These are phyloP conservation scores for Pipistrellus nathusii DNA, from an alignment of 2,797 vertebrate species.

Conservation along the genomic window DNA sequence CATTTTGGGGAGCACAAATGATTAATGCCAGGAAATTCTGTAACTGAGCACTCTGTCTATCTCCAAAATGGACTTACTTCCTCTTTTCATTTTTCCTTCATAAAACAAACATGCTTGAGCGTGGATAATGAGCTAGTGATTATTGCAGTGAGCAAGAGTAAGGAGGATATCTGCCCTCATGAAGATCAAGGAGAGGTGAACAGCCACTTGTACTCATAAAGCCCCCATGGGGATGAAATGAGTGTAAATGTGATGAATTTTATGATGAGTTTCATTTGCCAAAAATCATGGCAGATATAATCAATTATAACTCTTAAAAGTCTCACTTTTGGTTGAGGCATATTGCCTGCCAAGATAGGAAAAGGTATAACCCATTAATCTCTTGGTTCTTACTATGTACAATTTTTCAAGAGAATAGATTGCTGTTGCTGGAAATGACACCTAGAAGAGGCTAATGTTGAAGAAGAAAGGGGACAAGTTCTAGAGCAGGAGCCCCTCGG, in stretches of 20 bases:
- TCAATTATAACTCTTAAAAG: not conserved
- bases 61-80: not conserved
- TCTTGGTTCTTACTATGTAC: not conserved
- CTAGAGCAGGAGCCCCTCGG: not conserved
- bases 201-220: not conserved
- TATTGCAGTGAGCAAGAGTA: not conserved
- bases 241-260: not conserved
- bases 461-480: not conserved
- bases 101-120: not conserved
- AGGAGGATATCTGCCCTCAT: not conserved
- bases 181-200: not conserved
- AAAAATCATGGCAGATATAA: not conserved
- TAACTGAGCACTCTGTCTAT: not conserved
- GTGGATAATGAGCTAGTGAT: not conserved
- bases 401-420: not conserved
- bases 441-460: not conserved
- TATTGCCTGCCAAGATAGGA: not conserved
- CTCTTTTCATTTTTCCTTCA: not conserved
- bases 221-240: rapidly evolving
- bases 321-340: not conserved
- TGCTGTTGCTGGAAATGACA: not conserved
- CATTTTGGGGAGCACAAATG: not conserved
- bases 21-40: not conserved
- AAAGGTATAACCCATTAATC: not conserved
- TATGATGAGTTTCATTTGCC: not conserved